Evolutionary conservation across 2,113 vertebrate genomes (phyloP).

Genomic region (Gymnogyps californianus): DNA sequence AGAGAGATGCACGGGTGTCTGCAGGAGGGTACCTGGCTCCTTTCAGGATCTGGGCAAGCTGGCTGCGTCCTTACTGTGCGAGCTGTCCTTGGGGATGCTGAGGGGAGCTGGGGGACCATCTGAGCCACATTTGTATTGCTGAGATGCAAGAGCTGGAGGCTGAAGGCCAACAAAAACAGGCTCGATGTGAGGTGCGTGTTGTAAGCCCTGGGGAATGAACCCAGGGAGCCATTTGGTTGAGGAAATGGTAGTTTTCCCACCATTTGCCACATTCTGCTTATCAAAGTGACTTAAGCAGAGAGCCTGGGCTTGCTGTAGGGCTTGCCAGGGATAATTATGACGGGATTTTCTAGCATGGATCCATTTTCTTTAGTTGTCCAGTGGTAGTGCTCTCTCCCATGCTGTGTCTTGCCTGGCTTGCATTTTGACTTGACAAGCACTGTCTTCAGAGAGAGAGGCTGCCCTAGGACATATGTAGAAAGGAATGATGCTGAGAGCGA

Average conservation of each 20-base stretch:
- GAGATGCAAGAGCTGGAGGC: background rate
- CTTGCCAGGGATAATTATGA: background rate
- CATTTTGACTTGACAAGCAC: background rate
- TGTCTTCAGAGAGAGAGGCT: background rate
- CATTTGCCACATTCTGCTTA: background rate
- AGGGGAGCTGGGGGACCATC: background rate
- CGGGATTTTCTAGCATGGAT: background rate
- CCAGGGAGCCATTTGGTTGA: background rate
- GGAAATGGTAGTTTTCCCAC: background rate
- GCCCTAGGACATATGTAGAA: background rate
- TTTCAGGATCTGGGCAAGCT: background rate
- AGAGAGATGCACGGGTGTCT: background rate
- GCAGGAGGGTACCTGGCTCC: background rate
- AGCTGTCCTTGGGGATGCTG: fast-evolving
- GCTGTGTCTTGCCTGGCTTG: background rate
- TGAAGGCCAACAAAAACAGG: background rate
- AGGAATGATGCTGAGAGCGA: background rate
- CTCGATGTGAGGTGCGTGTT: background rate
- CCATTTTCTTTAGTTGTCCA: background rate
- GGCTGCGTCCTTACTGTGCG: background rate
- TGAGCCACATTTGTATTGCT: fast-evolving
- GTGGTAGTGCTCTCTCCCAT: background rate
- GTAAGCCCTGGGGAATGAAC: background rate
- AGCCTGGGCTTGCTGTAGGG: background rate
- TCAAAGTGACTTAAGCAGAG: background rate